These are phyloP conservation scores for Hydrozoanthus gracilis DNA, from an alignment of 92 coral and sea anemone genomes.

Conservation along the genomic window DNA sequence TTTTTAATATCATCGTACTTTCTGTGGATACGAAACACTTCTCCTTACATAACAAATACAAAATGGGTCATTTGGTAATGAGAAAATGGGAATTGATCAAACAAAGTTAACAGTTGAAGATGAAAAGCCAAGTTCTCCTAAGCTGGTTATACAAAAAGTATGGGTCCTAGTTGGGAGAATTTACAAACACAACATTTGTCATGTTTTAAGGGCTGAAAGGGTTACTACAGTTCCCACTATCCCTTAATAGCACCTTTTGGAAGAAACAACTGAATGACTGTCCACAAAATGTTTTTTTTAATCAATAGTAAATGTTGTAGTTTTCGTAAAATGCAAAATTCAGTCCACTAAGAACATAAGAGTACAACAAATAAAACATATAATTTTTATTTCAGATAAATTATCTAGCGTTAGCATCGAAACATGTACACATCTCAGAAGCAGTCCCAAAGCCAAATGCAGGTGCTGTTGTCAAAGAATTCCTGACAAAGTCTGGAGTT, in stretches of 20 bases:
- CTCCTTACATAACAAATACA: no score
- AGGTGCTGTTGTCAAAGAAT: conserved; percentile 33
- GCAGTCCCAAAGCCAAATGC: conserved; percentile 29
- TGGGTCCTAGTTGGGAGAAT: no score
- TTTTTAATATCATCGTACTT: not conserved
- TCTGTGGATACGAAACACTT: not conserved
- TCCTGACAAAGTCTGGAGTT: conserved; percentile 7
- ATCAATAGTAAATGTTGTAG: no score
- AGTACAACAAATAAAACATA: not conserved
- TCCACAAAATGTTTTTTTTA: conserved; percentile 2
- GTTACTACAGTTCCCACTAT: not conserved
- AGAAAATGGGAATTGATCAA: no score
- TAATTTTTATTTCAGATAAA: conserved; percentile 35
- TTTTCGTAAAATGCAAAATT: no score
- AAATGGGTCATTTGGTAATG: no score
- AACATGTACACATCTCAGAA: conserved; percentile 28
- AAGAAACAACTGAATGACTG: not conserved
- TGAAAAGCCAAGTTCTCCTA: no score
- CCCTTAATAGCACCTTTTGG: not conserved
- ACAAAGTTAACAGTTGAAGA: no score
- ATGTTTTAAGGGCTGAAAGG: no score
- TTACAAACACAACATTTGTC: no score
- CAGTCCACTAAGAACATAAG: not conserved
- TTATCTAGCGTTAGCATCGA: conserved; percentile 20
- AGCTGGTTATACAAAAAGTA: no score